Evolutionary conservation across 1,140 invertebrate species (phyloP).

Genomic region (Cherax destructor): DNA sequence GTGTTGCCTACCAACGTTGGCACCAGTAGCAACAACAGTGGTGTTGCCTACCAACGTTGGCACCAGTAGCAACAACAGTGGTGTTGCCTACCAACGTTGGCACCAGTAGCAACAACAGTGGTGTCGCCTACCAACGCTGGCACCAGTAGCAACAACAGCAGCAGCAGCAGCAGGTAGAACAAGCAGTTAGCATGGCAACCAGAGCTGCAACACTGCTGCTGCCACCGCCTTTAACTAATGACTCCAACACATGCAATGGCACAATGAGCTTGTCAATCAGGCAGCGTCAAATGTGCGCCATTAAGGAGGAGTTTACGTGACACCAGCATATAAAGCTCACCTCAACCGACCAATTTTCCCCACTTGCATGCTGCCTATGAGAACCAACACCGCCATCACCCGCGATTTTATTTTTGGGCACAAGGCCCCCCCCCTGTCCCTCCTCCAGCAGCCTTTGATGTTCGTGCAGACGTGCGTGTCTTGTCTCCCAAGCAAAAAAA

Average conservation of each 20-base stretch:
- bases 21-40: too few relatives aligned
- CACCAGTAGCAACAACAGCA: neutral
- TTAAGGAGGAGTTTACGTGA: conserved; percentile 38
- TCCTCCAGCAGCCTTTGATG: conserved; percentile 26
- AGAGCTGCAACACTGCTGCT: conserved; percentile 12
- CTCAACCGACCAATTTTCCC: conserved; percentile 44
- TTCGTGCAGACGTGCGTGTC: neutral
- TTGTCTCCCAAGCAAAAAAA: neutral
- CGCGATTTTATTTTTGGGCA: conserved; percentile 23
- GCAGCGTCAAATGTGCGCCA: conserved; percentile 37
- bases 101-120: neutral
- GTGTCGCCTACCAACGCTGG: neutral
- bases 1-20: too few relatives aligned
- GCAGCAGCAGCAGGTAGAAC: neutral
- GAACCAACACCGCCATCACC: conserved; percentile 26
- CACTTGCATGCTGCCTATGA: conserved; percentile 37
- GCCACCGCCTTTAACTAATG: conserved; percentile 21
- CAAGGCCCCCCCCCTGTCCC: neutral
- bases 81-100: too few relatives aligned
- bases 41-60: too few relatives aligned
- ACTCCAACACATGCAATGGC: conserved; percentile 14
- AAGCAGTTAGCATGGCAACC: conserved; percentile 6
- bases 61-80: too few relatives aligned
- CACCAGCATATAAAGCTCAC: conserved; percentile 34
- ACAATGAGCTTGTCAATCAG: conserved; percentile 49